Evolutionary conservation across 2,797 vertebrate genomes (phyloP), one percentile per base, ranked within the genome.

Genomic region (Pipistrellus pipistrellus): DNA sequence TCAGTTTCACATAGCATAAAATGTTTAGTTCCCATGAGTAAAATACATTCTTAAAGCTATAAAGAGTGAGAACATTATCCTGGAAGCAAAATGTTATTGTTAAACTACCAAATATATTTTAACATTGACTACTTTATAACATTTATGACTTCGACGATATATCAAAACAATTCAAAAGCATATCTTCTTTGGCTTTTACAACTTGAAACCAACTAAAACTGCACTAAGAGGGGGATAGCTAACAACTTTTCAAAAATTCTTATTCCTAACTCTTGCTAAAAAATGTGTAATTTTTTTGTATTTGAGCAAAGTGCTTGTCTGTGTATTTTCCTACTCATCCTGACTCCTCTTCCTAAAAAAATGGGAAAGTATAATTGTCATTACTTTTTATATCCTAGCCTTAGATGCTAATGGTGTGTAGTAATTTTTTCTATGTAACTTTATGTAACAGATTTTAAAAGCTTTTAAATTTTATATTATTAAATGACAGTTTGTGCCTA

Each of bases 11-110:
- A 68, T 84, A 92, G 10, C 53, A 59, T 85, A 0, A 0, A 53
- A 48, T 27, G 76, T 95, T 94, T 23, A 62, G 15, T 86, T 95
- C 77, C 77, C 72, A 82, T 2, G 88, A 81, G 25, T 46, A 88
- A 94, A 94, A 15, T 23, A 82, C 69, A 96, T 72, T 85, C n/a
- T 92, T 85, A 91, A 83, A 91, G 23, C 72, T 88, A 78, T 78
- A 86, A 96, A 97, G 73, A 91, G 66, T 88, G 90, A 96, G 88
- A 96, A 95, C 57, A 83, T 85, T 93, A 85, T 66, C 44, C 69
- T 82, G 77, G 89, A 91, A 91, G 72, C 62, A 95, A 97, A 91
- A 83, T 80, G 15, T 87, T 78, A 93, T 66, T 92, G 82, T 77
- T 95, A 90, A 95, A 82, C 48, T 85, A 95, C 46, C 62, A 95